Evolutionary conservation across 2,113 vertebrate species (phyloP).

Genomic region (Pelmatolapia mariae): DNA sequence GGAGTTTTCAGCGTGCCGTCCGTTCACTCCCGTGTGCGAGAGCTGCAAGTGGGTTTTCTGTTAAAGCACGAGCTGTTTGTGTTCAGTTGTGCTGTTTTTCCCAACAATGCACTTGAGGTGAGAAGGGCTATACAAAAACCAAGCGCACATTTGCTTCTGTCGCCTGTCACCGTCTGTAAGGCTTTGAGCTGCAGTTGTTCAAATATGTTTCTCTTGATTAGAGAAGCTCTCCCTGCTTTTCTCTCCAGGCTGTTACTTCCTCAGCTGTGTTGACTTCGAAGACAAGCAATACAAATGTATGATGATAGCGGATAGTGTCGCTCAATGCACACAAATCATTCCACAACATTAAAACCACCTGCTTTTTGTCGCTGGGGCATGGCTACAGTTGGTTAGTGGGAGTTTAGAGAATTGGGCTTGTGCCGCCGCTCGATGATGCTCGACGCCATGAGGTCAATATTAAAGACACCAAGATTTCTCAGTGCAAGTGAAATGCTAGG

Average conservation of each 20-base stretch:
- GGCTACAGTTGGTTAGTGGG: neutral
- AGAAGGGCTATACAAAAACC: neutral
- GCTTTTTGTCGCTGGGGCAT: neutral
- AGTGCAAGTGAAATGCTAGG: neutral
- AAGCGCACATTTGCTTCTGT: neutral
- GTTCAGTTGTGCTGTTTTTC: neutral
- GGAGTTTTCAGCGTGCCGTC: slow-evolving; percentile 38
- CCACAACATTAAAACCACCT: neutral
- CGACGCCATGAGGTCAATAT: neutral
- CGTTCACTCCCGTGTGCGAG: neutral
- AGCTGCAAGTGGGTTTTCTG: neutral
- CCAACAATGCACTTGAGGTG: neutral
- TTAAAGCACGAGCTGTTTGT: slow-evolving; percentile 4
- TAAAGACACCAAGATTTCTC: neutral
- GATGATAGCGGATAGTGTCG: neutral
- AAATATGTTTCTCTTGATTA: neutral
- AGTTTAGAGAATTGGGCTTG: neutral
- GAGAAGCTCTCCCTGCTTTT: neutral
- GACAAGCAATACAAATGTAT: neutral
- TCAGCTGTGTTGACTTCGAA: neutral
- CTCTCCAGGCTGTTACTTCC: neutral
- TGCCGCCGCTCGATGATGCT: neutral
- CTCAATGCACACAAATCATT: neutral
- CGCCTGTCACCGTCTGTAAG: neutral
- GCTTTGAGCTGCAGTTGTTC: neutral